Conservation (phyloP, 1,140 invertebrate genomes). For the Drosophila gunungcola region DNA sequence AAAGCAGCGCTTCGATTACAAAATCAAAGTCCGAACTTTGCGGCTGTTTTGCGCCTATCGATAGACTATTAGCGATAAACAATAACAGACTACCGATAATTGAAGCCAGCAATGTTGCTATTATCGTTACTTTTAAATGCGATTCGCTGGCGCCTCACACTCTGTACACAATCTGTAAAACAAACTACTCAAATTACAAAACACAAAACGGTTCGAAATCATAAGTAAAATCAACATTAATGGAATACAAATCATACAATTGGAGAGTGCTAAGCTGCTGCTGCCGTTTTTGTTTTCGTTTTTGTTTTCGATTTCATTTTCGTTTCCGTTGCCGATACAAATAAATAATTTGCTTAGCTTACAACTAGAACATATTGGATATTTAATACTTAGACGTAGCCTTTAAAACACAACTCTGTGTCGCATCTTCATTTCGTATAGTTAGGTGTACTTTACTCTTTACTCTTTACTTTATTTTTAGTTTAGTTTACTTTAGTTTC, state of each 20-base stretch:
- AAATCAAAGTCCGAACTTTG: slow-evolving; percentile 22
- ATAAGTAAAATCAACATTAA: slow-evolving; percentile 20
- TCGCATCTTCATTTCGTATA: slow-evolving; percentile 9
- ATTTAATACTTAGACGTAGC: slow-evolving; percentile 81
- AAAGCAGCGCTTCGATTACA: slow-evolving; percentile 35
- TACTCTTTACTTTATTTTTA: slow-evolving; percentile 7
- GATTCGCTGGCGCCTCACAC: slow-evolving; percentile 36
- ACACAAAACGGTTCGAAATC: slow-evolving; percentile 21
- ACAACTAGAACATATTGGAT: slow-evolving; percentile 76
- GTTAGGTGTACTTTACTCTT: slow-evolving; percentile 11
- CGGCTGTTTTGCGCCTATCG: slow-evolving; percentile 2
- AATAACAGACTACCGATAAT: slow-evolving; percentile 11
- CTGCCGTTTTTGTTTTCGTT: not conserved
- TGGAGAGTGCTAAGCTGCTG: slow-evolving; percentile 16
- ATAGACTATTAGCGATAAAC: slow-evolving; percentile 12
- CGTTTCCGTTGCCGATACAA: slow-evolving; percentile 31
- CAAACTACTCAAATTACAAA: slow-evolving; percentile 2
- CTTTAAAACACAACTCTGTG: slow-evolving; percentile 49
- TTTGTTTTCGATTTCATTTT: too few species aligned
- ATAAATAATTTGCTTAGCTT: slow-evolving; percentile 79
- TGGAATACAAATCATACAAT: slow-evolving; percentile 31
- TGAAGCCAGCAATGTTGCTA: not conserved
- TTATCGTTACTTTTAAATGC: slow-evolving; percentile 41
- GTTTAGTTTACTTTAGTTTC: slow-evolving; percentile 28
- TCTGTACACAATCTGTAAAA: slow-evolving; percentile 12